Conservation (phyloP, 2,797 vertebrate genomes). For the Enteromius treurensis region DNA sequence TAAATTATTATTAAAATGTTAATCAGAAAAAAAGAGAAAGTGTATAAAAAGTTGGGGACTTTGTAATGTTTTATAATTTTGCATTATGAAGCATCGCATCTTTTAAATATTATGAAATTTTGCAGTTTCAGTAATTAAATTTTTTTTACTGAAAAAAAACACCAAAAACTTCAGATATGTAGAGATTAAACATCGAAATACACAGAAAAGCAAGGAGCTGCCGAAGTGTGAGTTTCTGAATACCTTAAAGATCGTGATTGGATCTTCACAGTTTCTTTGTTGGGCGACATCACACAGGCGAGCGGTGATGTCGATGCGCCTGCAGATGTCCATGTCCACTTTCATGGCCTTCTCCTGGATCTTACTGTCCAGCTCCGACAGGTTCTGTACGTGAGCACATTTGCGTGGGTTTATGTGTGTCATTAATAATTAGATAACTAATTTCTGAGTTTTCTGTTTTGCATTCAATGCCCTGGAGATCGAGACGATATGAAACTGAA, state of each 20-base stretch:
- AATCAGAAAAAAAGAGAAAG: neutral
- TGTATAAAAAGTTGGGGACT: neutral
- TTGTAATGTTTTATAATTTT: neutral
- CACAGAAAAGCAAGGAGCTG: neutral
- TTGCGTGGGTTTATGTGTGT: neutral
- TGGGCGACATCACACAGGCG: conserved; percentile 92
- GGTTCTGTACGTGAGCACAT: conserved; percentile 72
- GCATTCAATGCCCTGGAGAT: neutral
- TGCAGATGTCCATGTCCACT: conserved; percentile 98
- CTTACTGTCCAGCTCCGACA: conserved; percentile 94
- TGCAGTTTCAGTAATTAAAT: too few relatives aligned
- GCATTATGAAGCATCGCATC: too few relatives aligned
- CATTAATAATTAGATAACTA: neutral
- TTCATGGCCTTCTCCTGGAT: conserved; percentile 99
- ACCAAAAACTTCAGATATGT: neutral
- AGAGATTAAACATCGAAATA: neutral
- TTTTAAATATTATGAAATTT: too few relatives aligned
- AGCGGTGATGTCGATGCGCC: conserved; percentile 95
- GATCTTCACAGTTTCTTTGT: conserved; percentile 92
- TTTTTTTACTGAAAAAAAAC: too few relatives aligned
- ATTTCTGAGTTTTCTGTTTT: neutral
- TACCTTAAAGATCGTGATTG: conserved; percentile 82
- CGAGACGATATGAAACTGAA: conserved; percentile 27
- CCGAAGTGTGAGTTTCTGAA: neutral
- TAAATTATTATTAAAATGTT: neutral